These are phyloP conservation scores for Morpho achilles DNA, from an alignment of 2,888 invertebrate species.

Conservation along the genomic window DNA sequence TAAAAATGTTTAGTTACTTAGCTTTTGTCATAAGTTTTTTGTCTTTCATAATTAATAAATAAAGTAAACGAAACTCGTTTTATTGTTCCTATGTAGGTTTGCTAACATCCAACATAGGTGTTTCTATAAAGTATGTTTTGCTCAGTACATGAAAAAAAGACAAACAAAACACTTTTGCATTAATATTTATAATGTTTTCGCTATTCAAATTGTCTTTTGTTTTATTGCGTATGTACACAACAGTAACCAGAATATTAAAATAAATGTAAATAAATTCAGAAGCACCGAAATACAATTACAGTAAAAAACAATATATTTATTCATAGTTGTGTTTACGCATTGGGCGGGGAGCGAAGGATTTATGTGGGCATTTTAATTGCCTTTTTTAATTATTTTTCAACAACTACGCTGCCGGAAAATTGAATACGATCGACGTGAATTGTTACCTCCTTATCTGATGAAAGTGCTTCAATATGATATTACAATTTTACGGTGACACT, in stretches of 20 bases:
- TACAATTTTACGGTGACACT: slow-evolving; percentile 22
- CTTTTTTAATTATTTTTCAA: slow-evolving; percentile 74
- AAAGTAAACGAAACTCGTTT: too few species aligned
- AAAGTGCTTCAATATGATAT: slow-evolving; percentile 27
- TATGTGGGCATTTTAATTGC: slow-evolving; percentile 69
- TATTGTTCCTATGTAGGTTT: too few species aligned
- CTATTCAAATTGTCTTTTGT: too few species aligned
- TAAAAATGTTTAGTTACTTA: too few species aligned
- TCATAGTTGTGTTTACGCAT: slow-evolving; percentile 39
- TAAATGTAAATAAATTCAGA: slow-evolving; percentile 16
- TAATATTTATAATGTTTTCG: too few species aligned
- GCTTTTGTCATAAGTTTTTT: too few species aligned
- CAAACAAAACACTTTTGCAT: too few species aligned
- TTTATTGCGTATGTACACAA: too few species aligned
- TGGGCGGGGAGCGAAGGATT: slow-evolving; percentile 68
- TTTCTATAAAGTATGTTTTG: too few species aligned
- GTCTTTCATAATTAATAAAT: too few species aligned
- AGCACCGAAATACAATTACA: slow-evolving; percentile 27
- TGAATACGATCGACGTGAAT: slow-evolving; percentile 55
- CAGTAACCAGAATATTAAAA: not conserved
- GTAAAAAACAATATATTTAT: slow-evolving; percentile 40
- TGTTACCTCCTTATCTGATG: slow-evolving; percentile 54
- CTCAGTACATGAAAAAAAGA: too few species aligned
- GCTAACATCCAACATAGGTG: too few species aligned
- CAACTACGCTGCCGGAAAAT: slow-evolving; percentile 64